Percentiles rank a stretch among this genome's conserved stretches.
Conservation (phyloP, 2,113 vertebrate species). For the Chascanopsetta lugubris region DNA sequence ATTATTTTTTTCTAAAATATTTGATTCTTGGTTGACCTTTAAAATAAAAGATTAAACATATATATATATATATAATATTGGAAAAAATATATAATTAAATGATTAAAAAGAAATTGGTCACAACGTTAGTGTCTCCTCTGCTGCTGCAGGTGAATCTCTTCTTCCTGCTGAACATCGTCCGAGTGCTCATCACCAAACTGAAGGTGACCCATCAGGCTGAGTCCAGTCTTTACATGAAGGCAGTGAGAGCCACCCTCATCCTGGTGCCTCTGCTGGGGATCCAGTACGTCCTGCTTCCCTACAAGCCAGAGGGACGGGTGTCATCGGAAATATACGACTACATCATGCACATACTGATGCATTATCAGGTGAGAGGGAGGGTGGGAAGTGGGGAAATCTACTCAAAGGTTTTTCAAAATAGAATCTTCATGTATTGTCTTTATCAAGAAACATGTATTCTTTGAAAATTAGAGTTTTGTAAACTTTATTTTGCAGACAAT, state of each 20-base stretch:
- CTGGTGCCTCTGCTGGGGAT: conserved; percentile 95
- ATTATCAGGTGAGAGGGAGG: conserved; percentile 77
- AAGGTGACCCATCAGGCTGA: conserved; percentile 97
- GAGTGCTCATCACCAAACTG: conserved; percentile 97
- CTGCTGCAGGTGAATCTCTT: conserved; percentile 91
- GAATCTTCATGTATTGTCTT: too few species aligned
- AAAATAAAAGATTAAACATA: too few species aligned
- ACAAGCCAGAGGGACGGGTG: conserved; percentile 87
- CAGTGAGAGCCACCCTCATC: conserved; percentile 95
- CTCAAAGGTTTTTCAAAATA: too few species aligned
- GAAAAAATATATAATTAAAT: too few species aligned
- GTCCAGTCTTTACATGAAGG: conserved; percentile 98
- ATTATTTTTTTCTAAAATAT: not conserved
- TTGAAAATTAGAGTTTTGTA: not conserved
- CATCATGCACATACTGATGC: conserved; percentile 94
- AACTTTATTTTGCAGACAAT: not conserved
- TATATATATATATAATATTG: not conserved
- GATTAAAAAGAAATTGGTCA: too few species aligned
- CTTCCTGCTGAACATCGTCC: conserved; percentile 96
- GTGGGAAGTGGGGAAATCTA: too few species aligned
- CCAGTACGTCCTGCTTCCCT: conserved; percentile 93
- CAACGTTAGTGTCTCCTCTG: too few species aligned
- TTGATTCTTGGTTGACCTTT: too few species aligned
- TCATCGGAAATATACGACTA: conserved; percentile 96
- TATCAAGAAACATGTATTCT: not conserved